These are phyloP conservation scores for Bucco capensis DNA, from an alignment of 2,113 vertebrate genomes.

Conservation along the genomic window DNA sequence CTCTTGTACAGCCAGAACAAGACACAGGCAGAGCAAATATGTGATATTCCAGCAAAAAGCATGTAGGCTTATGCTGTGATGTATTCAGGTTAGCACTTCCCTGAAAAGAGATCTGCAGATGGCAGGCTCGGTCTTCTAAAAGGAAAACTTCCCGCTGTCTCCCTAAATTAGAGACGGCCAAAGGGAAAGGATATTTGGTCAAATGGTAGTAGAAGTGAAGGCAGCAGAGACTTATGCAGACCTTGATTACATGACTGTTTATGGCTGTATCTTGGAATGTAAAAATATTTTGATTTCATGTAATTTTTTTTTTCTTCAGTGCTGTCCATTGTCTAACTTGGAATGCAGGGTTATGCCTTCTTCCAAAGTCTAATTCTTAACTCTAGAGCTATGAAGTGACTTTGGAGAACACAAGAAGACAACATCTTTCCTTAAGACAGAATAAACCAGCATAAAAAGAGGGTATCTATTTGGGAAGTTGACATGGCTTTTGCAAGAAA, in stretches of 20 bases:
- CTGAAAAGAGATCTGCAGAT: not conserved
- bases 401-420: not conserved
- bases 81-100: not conserved
- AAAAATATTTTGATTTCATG: not conserved
- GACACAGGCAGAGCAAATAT: not conserved
- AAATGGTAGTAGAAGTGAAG: not conserved
- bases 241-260: not conserved
- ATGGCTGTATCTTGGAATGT: not conserved
- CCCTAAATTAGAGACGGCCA: not conserved
- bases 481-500: not conserved
- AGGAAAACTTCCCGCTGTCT: not conserved
- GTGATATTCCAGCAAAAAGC: not conserved
- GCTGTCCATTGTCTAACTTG: not conserved
- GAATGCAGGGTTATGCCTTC: not conserved
- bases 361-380: not conserved
- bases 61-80: not conserved
- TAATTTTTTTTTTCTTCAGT: not conserved
- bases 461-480: not conserved
- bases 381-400: not conserved
- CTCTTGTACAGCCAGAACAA: not conserved
- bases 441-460: not conserved
- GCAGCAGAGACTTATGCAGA: not conserved
- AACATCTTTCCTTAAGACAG: not conserved
- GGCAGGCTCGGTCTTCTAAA: not conserved
- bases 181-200: not conserved